phyloP scores from a whole-genome alignment of 2,113 vertebrate species.

The Cromileptes altivelis region DNA sequence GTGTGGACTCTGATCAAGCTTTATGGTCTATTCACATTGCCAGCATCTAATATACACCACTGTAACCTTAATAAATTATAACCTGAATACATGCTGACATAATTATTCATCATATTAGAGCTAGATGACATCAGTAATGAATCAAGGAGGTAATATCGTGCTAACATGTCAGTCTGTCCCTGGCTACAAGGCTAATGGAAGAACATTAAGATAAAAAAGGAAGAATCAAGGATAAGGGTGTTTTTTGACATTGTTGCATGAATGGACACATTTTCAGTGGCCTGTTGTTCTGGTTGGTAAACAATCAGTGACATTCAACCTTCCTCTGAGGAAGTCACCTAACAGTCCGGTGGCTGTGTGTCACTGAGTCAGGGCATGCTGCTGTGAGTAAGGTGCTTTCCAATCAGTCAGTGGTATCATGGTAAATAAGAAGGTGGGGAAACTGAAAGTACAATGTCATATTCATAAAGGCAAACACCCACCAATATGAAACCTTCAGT shows the following conservation, averaged over 20 bases:
- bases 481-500: background rate
- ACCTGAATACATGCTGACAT: background rate
- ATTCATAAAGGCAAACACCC: background rate
- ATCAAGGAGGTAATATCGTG: background rate
- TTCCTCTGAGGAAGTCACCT: slow-evolving; percentile 49
- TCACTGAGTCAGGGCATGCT: background rate
- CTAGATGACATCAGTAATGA: background rate
- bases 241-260: background rate
- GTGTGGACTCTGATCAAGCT: background rate
- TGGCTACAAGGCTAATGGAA: slow-evolving; percentile 11
- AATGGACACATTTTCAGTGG: background rate
- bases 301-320: background rate
- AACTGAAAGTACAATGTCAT: slow-evolving; percentile 35
- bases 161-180: background rate
- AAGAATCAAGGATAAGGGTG: background rate
- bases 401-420: background rate
- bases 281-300: background rate
- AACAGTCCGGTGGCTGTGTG: background rate
- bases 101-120: background rate
- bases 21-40: background rate
- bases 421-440: background rate
- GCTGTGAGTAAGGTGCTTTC: slow-evolving; percentile 51
- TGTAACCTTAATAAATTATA: background rate
- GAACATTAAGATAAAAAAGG: background rate
- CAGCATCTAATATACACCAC: background rate